A percentile compares a stretch with the other conserved stretches of the same genome.
Evolutionary conservation across 2,888 invertebrate species (phyloP).

Genomic region (Eupithecia inturbata): DNA sequence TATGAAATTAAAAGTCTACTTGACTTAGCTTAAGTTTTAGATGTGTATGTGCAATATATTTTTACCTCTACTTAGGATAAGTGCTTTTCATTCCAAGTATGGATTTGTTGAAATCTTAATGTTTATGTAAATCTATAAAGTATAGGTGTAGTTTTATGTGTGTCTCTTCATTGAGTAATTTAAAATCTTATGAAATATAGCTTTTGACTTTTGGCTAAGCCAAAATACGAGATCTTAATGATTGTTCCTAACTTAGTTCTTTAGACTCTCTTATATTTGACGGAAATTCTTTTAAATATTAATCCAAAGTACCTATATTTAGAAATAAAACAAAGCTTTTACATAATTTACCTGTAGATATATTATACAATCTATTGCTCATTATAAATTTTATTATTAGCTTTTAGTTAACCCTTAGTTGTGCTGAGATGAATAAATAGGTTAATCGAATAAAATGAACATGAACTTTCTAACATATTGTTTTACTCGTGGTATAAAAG

Average conservation of each 20-base stretch:
- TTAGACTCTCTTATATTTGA: constrained; percentile 12
- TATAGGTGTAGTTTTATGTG: neutral
- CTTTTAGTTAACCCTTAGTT: neutral
- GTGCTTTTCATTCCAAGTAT: neutral
- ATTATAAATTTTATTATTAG: constrained; percentile 5
- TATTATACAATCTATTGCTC: constrained; percentile 8
- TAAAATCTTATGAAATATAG: neutral
- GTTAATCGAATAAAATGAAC: neutral
- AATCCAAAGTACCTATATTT: neutral
- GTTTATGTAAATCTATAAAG: neutral
- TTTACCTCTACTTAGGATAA: constrained; percentile 7
- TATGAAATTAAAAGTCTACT: neutral
- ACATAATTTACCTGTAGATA: neutral
- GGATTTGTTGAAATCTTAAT: neutral
- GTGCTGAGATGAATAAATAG: neutral
- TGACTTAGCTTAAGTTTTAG: neutral
- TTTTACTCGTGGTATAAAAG: too few relatives aligned
- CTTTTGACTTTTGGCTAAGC: constrained; percentile 9
- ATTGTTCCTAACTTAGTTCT: constrained; percentile 15
- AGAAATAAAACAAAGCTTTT: neutral
- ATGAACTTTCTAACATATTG: neutral
- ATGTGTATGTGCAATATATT: constrained; percentile 33
- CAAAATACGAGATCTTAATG: constrained; percentile 17
- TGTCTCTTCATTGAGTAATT: neutral
- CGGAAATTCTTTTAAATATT: neutral